Evolutionary conservation across 2,888 invertebrate genomes (phyloP), one percentile per base, ranked within the genome.

Genomic region (Eubasilissa splendida): DNA sequence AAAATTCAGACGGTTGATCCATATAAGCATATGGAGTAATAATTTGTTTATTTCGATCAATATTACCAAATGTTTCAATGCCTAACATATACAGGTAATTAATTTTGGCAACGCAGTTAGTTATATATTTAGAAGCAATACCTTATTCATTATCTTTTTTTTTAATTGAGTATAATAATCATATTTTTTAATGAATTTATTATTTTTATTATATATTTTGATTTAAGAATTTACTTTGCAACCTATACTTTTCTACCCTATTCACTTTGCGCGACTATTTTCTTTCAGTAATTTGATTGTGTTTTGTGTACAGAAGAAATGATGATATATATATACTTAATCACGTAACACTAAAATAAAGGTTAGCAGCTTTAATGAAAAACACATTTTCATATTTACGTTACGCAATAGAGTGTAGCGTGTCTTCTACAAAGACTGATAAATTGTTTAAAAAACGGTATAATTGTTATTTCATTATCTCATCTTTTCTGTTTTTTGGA

Each of bases 11-110:
- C 42, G 31, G 11, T 70, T 73, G 56, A 56, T 73, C 42, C 58
- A 73, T 58, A 33, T 56, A 54, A 54, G 56, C 54, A 12, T 68
- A 22, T 70, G 70, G 70, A 53, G n/a, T 73, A 73, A 73, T 73
- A 73, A 33, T 73, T 73, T 33, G 56, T 73, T 73, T 73, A 73
- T 56, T 73, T 33, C 71, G 56, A 73, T 42, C 31, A 73, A 53
- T 56, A 56, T 73, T 11, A 53, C 5, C 22, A 56, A 42, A 73
- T 8, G 58, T 73, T 56, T 73, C 56, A 71, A 71, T 71, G 71
- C 31, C 71, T 54, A 7, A 22, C 22, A 22, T 22, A 22, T 22
- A 22, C 22, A 22, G 22, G n/a, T 8, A n/a, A n/a, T 58, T n/a
- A 11, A 58, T 58, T 58, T 58, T 8, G 7, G 42, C 42, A 42